phyloP scores from a whole-genome alignment of 2,888 invertebrate genomes.

The Ichneumoninae sp. region DNA sequence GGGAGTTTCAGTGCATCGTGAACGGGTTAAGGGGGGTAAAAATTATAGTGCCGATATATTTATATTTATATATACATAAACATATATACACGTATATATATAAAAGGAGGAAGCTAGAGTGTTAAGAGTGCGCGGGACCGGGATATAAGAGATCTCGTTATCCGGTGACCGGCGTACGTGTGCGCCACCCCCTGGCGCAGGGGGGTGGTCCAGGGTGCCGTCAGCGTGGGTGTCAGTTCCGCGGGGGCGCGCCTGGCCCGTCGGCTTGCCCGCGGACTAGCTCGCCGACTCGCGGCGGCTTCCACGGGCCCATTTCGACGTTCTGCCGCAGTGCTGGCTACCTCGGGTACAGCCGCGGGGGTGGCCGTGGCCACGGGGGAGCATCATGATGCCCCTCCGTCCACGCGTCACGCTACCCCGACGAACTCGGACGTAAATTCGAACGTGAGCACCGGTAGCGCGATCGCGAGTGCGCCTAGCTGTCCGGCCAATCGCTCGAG shows the following conservation, averaged over 20 bases:
- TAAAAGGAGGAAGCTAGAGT: conserved; percentile 7
- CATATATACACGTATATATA: neutral
- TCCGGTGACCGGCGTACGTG: conserved; percentile 73
- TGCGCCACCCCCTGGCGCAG: conserved; percentile 85
- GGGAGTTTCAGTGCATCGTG: neutral
- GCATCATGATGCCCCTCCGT: conserved; percentile 72
- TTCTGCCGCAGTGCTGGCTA: conserved; percentile 83
- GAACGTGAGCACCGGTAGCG: conserved; percentile 67
- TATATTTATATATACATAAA: conserved; percentile 29
- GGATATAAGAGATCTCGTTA: conserved; percentile 12
- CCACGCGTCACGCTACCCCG: conserved; percentile 75
- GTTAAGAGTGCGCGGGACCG: conserved; percentile 15
- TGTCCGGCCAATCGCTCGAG: conserved; percentile 74
- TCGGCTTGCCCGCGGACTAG: conserved; percentile 83
- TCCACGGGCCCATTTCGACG: conserved; percentile 86
- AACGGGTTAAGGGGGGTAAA: conserved; percentile 1
- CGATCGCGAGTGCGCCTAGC: conserved; percentile 70
- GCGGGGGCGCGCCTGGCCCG: conserved; percentile 88
- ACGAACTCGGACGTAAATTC: conserved; percentile 65
- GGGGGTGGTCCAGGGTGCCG: conserved; percentile 84
- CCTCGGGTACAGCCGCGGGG: conserved; percentile 72
- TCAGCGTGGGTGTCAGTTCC: conserved; percentile 88
- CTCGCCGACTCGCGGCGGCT: conserved; percentile 85
- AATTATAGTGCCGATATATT: conserved; percentile 8
- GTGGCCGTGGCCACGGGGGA: conserved; percentile 75